Evolutionary conservation across 53 echinoderm and acorn worm genomes (phyloP), one percentile per base, ranked within the genome.

Genomic region (Mesocentrotus franciscanus): DNA sequence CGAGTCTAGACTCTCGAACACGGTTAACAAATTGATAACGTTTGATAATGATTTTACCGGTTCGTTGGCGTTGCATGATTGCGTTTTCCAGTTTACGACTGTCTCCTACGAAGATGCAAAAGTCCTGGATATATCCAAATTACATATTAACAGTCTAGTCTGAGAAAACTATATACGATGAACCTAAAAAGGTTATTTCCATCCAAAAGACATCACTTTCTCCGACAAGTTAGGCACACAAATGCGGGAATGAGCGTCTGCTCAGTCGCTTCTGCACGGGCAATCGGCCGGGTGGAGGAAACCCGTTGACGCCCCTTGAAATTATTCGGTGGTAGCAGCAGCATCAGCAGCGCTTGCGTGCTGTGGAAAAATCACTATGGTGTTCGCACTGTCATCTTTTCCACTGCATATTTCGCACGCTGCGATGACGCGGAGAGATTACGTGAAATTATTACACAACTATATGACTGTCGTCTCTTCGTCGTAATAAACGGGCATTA

Each of bases 111-210:
- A 90, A 59, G 81, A 81, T 90, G 61, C 60, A 16, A 90, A 61
- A 60, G 90, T 90, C 90, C 61, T 90, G 90, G 61, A 60, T 90
- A 90, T 90, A 90, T 90, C 90, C 90, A 90, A 90, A 59, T 90
- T 29, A 60, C 90, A 90, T 81, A 81, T 81, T 81, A 81, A 81
- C 18, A 39, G 42, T 81, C 81, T 39, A 33, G 81, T 81, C 33
- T 20, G 15, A 81, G 81, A 36, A 81, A 81, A 42, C 36, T 42
- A 42, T 42, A 81, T 17, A 78, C 33, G 78, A 42, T 81, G 49
- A 20, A 81, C 42, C 81, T 8, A 20, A 39, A 42, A 39, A 81
- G 42, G 36, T 81, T 36, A 81, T 39, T 81, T 39, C 81, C 81
- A 81, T 81, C 36, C 18, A 81, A 20, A 8, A 18, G 33, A 81